Evolutionary conservation across 2,797 vertebrate genomes (phyloP), one percentile per base, ranked within the genome.

Genomic region (Buceros bicornis): DNA sequence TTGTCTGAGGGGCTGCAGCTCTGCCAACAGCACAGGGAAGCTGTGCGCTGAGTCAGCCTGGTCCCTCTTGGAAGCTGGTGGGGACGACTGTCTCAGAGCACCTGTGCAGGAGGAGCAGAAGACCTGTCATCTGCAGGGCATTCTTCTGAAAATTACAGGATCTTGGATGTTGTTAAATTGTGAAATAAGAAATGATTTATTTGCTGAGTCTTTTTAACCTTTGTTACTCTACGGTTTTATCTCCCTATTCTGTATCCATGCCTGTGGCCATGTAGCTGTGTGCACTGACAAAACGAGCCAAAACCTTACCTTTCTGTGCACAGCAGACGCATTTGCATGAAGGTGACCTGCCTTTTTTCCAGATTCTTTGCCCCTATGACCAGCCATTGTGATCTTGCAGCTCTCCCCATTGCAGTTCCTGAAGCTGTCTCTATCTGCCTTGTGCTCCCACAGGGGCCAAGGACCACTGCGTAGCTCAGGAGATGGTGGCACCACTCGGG

Each of bases 251-350:
- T 48, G 12, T 3, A 0, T 9, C 3, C 17, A 26, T 43, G 9
- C 7, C 47, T 43, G 18, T 15, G 48, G 43, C 18, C 16, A 2
- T 3, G 12, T 10, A 61, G 37, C 48, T 40, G 77, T 21, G 31
- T 35, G 35, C 29, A 2, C 50, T 35, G 69, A 42, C 16, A 57
- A 28, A 8, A 20, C 0, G 3, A 42, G 29, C 19, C 56, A 29
- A 45, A 28, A 40, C 0, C 18, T 37, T 16, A 11, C 15, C 10
- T 53, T 24, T n/a, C 74, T 1, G 11, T 5, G 14, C 76, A 17
- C 26, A 37, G 71, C 50, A 43, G 54, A 7, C 26, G 11, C 0
- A 0, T 28, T 72, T 2, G 0, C 13, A 0, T 29, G 40, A 45
- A 40, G 25, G 0, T 31, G 31, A 24, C 5, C 8, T 17, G 6